Percentiles rank a stretch among this genome's conserved stretches.
These are phyloP conservation scores for Yponomeuta malinellus DNA, from an alignment of 2,888 invertebrate species.

Conservation along the genomic window DNA sequence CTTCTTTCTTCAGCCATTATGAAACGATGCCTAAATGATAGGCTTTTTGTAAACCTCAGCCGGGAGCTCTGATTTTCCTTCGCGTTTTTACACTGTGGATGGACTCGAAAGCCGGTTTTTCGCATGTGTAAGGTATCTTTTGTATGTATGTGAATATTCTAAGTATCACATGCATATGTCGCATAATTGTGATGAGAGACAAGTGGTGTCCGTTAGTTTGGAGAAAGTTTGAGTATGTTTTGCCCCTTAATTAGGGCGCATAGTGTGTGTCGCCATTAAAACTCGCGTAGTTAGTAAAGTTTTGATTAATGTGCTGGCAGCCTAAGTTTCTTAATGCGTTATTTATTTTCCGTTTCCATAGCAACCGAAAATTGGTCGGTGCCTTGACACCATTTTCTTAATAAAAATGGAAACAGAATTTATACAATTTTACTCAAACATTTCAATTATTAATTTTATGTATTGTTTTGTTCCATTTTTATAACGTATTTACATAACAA, in stretches of 20 bases:
- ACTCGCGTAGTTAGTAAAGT: constrained; percentile 9
- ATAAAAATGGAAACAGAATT: no score
- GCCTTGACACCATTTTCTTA: no score
- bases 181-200: constrained; percentile 45
- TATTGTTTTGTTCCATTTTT: no score
- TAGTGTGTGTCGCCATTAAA: constrained; percentile 14
- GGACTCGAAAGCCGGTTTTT: not conserved
- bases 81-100: not conserved
- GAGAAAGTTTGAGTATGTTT: constrained; percentile 31
- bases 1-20: no score
- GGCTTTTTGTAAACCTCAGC: no score
- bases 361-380: not conserved
- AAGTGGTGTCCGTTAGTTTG: constrained; percentile 35
- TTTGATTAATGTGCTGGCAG: not conserved
- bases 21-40: no score
- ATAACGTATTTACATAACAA: no score
- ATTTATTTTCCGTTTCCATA: not conserved
- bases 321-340: constrained; percentile 8
- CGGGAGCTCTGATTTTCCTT: not conserved
- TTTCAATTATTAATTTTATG: no score
- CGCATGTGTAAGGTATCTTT: not conserved
- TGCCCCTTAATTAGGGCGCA: constrained; percentile 29
- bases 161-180: constrained; percentile 14
- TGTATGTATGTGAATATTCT: not conserved
- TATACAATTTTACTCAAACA: no score